phyloP scores from a whole-genome alignment of 2,888 invertebrate species.

The Hirtodrosophila trivittata region DNA sequence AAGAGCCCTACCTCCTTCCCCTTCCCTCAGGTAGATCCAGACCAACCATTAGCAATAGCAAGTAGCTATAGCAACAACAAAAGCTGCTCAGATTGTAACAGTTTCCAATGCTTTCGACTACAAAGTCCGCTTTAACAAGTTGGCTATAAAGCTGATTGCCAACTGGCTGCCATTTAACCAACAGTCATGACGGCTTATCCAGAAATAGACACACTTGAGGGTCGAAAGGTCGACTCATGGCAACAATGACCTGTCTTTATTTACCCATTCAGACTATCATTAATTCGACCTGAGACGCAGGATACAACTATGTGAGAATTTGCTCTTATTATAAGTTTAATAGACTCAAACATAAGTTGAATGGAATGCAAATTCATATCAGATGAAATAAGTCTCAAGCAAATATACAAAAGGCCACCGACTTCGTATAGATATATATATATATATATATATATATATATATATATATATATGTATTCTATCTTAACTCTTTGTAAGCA shows the following conservation, averaged over 20 bases:
- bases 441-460: too few relatives aligned
- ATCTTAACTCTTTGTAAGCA: too few relatives aligned
- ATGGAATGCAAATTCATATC: too few relatives aligned
- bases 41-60: slow-evolving; percentile 16
- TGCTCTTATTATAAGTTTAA: too few relatives aligned
- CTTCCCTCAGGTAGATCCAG: neutral
- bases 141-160: slow-evolving; percentile 61
- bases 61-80: slow-evolving; percentile 1
- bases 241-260: neutral
- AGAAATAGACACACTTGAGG: slow-evolving; percentile 41
- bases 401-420: too few relatives aligned
- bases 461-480: too few relatives aligned
- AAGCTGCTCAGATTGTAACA: slow-evolving; percentile 15
- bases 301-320: too few relatives aligned
- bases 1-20: neutral
- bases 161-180: slow-evolving; percentile 30
- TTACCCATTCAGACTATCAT: slow-evolving; percentile 7
- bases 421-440: too few relatives aligned
- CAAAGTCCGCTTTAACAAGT: slow-evolving; percentile 45
- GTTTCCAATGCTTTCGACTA: slow-evolving; percentile 33
- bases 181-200: slow-evolving; percentile 23
- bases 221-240: too few relatives aligned
- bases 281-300: too few relatives aligned
- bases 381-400: too few relatives aligned
- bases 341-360: too few relatives aligned